Base-by-base conservation (phyloP, 2,797 vertebrate species). In the Acomys russatus region DNA sequence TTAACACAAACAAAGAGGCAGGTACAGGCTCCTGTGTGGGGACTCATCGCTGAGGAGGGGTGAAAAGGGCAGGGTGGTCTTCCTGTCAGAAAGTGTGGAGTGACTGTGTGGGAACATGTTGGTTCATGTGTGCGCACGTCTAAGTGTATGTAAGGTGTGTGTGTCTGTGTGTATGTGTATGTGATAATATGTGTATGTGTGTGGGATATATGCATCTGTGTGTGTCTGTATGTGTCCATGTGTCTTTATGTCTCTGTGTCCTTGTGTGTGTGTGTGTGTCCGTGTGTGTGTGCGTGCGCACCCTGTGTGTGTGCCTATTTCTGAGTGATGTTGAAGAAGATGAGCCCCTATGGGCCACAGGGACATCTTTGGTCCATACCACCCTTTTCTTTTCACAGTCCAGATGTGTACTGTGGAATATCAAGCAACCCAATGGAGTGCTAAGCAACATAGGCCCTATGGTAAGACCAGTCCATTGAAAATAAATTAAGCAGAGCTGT, bases 321-420 rank as follows among this genome's bases (percentile, higher is more conserved):
- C 70, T 30, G 64, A 78, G 61, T 63, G 30, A 22, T 74, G 79
- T 49, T 22, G 35, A 73, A 88, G 35, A 59, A 28, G 23, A 14
- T 0, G 1, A 6, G 18, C 3, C 25, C 18, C 18, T 15, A 15
- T 2, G 10, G 4, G 12, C 1, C 33, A 9, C 1, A 0, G 18
- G 20, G 11, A 14, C 28, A 5, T 1, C 3, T n/a, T 3, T 1
- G 22, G 59, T 11, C 51, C 9, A 1, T 0, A 0, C 33, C 4
- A 0, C 2, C 1, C 49, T 54, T 4, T 6, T 20, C 2, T 9
- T n/a, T 30, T 33, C 82, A 66, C 44, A 35, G 49, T 68, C 8
- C 1, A 20, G 9, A 15, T 9, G 0, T 8, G 14, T 38, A 30
- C 9, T 12, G 14, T 84, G 18, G 9, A 28, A 4, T 23, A 71